phyloP scores from a whole-genome alignment of 2,888 invertebrate species.

The Apamea epomidion region DNA sequence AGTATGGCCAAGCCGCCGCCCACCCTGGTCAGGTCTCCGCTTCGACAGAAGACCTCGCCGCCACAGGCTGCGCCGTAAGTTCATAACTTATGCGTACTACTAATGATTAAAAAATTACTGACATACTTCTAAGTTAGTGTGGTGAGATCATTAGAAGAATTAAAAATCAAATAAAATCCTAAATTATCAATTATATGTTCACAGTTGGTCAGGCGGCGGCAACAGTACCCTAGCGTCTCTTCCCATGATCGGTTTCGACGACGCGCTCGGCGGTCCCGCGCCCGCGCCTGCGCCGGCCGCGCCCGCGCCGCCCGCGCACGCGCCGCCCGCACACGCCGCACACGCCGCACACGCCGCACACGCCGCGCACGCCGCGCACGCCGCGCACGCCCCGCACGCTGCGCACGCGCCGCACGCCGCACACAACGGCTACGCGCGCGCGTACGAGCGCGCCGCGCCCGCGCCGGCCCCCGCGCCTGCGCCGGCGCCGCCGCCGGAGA shows the following conservation, averaged over 20 bases:
- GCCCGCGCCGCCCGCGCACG: neutral
- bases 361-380: slow-evolving; percentile 19
- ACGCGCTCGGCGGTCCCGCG: slow-evolving; percentile 77
- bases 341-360: slow-evolving; percentile 17
- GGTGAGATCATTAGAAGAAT: too few species aligned
- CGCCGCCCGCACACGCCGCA: neutral
- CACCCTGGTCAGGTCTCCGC: slow-evolving; percentile 85
- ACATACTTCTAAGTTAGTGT: too few species aligned
- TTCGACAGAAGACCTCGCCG: slow-evolving; percentile 82
- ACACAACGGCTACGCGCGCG: too few species aligned
- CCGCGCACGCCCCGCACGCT: neutral
- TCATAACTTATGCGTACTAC: neutral
- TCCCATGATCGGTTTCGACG: slow-evolving; percentile 94
- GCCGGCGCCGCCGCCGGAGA: neutral
- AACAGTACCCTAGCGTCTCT: slow-evolving; percentile 93
- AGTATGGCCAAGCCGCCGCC: slow-evolving; percentile 76
- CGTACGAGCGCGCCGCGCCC: too few species aligned
- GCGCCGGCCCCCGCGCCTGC: slow-evolving; percentile 4
- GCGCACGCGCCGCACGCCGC: slow-evolving; percentile 2
- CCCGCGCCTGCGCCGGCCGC: slow-evolving; percentile 27
- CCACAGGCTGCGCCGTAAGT: slow-evolving; percentile 88
- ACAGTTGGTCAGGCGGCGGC: slow-evolving; percentile 92
- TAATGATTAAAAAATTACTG: neutral
- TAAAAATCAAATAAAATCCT: neutral
- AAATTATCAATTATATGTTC: neutral